These are phyloP conservation scores for Sebastolobus altivelis DNA, from an alignment of 2,797 vertebrate genomes.

Conservation along the genomic window DNA sequence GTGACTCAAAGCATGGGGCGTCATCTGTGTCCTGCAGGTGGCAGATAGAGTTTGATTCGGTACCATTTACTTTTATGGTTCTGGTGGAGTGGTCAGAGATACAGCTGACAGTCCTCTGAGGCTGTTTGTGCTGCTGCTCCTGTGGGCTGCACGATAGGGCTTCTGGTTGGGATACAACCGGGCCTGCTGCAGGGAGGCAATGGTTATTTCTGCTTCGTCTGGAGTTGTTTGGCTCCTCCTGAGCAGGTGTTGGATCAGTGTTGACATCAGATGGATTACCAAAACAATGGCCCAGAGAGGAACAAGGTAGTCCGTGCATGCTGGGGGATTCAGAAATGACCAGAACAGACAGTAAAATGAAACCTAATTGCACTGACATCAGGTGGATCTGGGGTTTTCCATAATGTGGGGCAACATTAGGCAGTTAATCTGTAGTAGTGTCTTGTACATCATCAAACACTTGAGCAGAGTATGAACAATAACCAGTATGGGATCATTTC, in stretches of 20 bases:
- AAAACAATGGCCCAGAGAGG: constrained; percentile 85
- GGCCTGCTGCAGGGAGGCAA: constrained; percentile 36
- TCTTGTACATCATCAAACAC: constrained; percentile 21
- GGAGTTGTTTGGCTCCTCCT: constrained; percentile 58
- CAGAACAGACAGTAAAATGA: constrained; percentile 28
- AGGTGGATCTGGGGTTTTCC: constrained; percentile 19
- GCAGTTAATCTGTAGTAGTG: neutral
- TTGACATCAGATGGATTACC: constrained; percentile 80
- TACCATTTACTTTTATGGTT: constrained; percentile 66
- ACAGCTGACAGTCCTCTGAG: constrained; percentile 64
- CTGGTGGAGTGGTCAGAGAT: constrained; percentile 54
- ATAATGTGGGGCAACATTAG: neutral
- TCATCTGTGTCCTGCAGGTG: constrained; percentile 41
- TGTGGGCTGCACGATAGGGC: constrained; percentile 11
- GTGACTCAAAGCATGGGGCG: constrained; percentile 37
- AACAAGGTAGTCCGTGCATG: constrained; percentile 86
- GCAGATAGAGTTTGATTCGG: constrained; percentile 46
- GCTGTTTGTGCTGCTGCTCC: constrained; percentile 43
- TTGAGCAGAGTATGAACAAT: neutral
- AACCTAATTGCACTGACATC: constrained; percentile 51
- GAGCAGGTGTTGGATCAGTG: constrained; percentile 63
- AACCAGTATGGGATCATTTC: neutral
- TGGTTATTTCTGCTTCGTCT: constrained; percentile 43
- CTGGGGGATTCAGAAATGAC: constrained; percentile 40
- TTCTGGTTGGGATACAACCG: constrained; percentile 78